Conservation (phyloP, 2,797 vertebrate genomes). For the Ceyx erithaca region DNA sequence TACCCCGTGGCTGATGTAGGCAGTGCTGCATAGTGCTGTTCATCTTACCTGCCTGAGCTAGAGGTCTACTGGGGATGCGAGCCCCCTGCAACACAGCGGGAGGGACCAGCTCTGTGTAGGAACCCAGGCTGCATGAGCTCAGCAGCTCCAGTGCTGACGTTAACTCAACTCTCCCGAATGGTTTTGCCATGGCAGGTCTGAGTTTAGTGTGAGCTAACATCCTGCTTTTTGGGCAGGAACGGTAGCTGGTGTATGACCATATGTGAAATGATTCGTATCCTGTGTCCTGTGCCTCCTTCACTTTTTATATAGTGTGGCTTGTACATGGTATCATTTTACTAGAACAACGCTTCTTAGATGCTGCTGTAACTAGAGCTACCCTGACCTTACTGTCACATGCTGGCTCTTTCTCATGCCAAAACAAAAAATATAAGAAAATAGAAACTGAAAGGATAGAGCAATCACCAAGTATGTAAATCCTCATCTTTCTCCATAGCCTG, state of each 20-base stretch:
- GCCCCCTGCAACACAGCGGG: accelerated
- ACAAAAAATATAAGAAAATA: constrained; percentile 52
- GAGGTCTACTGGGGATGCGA: accelerated
- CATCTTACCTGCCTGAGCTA: neutral
- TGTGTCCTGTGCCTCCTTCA: accelerated
- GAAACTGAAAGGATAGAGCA: neutral
- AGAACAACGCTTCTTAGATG: neutral
- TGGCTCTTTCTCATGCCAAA: neutral
- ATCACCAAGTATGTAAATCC: neutral
- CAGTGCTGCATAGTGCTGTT: too few relatives aligned
- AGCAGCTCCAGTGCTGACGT: neutral
- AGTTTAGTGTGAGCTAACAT: neutral
- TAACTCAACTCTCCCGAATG: neutral
- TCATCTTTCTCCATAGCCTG: neutral
- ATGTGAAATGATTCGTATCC: accelerated
- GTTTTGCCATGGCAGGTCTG: neutral
- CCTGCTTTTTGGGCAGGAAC: neutral
- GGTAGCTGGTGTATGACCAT: neutral
- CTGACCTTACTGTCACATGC: constrained; percentile 29
- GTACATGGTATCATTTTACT: neutral
- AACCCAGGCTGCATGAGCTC: accelerated
- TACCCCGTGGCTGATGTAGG: neutral
- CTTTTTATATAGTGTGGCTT: neutral
- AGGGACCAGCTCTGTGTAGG: neutral
- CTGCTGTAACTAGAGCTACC: constrained; percentile 37